These are phyloP conservation scores for Mugil cephalus DNA, from an alignment of 2,113 vertebrate species.

Conservation along the genomic window DNA sequence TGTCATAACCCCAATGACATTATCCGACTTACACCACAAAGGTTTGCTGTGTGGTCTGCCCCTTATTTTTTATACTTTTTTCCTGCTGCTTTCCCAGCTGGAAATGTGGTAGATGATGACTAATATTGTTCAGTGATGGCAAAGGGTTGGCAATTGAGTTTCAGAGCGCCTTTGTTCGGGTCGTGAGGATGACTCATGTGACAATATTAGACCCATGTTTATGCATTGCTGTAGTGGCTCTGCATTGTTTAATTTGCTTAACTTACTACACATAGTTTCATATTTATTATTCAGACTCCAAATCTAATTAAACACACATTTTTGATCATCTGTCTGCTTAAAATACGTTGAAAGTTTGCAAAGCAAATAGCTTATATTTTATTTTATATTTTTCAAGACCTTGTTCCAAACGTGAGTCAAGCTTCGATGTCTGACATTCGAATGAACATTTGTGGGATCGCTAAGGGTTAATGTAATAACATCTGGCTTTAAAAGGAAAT, in stretches of 20 bases:
- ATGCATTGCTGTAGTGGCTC: conserved; percentile 10
- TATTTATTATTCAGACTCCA: not conserved
- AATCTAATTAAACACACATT: conserved; percentile 3
- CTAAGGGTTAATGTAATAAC: not conserved
- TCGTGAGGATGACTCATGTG: conserved; percentile 53
- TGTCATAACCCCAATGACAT: conserved; percentile 68
- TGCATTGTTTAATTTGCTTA: conserved; percentile 14
- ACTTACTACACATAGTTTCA: not conserved
- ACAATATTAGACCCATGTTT: conserved; percentile 11
- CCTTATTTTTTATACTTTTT: conserved; percentile 38
- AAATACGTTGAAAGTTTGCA: not conserved
- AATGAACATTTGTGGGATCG: conserved; percentile 1
- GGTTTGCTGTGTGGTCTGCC: conserved; percentile 38
- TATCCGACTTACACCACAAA: conserved; percentile 58
- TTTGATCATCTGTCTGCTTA: not conserved
- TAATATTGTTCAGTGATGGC: conserved; percentile 43
- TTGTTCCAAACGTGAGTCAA: too few relatives aligned
- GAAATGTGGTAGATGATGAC: conserved; percentile 48
- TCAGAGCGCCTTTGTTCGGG: conserved; percentile 27
- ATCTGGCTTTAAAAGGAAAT: conserved; percentile 1
- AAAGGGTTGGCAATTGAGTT: conserved; percentile 56
- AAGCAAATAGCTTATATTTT: too few relatives aligned
- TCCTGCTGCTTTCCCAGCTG: conserved; percentile 27
- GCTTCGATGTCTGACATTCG: not conserved
- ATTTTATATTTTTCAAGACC: too few relatives aligned